phyloP scores from a whole-genome alignment of 2,113 vertebrate genomes.

The Anolis carolinensis region DNA sequence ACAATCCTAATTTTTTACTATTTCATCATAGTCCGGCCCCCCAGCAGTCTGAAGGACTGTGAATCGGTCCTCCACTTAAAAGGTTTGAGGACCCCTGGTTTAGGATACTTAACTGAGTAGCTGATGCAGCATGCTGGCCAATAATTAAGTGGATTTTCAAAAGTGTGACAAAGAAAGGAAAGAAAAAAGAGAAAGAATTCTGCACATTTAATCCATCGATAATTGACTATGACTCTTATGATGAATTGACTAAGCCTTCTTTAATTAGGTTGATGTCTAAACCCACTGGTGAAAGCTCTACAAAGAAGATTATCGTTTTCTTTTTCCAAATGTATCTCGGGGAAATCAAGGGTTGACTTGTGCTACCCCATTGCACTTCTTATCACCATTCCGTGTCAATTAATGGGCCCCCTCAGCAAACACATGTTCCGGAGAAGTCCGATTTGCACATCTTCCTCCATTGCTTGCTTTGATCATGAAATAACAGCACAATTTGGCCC shows the following conservation, averaged over 20 bases:
- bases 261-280: not conserved
- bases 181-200: not conserved
- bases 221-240: not conserved
- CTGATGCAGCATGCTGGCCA: too few relatives aligned
- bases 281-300: too few relatives aligned
- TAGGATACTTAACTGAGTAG: too few relatives aligned
- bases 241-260: not conserved
- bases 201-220: not conserved
- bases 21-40: too few relatives aligned
- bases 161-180: too few relatives aligned
- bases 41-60: too few relatives aligned
- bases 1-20: too few relatives aligned
- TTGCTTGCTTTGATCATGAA: not conserved
- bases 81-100: too few relatives aligned
- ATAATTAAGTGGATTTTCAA: too few relatives aligned
- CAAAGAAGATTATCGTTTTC: not conserved
- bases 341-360: too few relatives aligned
- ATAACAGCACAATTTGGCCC: not conserved
- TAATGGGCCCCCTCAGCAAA: not conserved
- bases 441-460: too few relatives aligned
- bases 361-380: not conserved
- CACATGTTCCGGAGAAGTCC: not conserved
- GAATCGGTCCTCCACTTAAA: too few relatives aligned
- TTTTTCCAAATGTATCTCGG: not conserved
- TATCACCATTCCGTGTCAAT: not conserved